Evolutionary conservation across 1,140 invertebrate species (phyloP).

Genomic region (Zaprionus camerounensis): DNA sequence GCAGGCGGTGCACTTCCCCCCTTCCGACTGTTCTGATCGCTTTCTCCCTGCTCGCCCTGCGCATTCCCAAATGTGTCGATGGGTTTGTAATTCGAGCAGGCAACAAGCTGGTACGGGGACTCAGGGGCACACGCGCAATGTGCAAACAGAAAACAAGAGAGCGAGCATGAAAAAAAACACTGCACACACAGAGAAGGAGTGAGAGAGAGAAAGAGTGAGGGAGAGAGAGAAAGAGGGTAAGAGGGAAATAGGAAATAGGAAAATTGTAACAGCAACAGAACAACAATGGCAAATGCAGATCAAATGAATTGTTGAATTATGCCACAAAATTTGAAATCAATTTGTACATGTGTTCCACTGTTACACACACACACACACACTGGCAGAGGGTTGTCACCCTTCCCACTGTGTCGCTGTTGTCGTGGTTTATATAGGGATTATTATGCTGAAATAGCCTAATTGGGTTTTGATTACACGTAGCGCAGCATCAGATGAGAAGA

Average conservation of each 20-base stretch:
- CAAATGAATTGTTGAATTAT: constrained; percentile 76
- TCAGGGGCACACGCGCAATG: constrained; percentile 21
- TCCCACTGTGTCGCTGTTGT: neutral
- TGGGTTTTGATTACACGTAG: constrained; percentile 8
- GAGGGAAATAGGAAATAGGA: constrained; percentile 17
- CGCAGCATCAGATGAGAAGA: neutral
- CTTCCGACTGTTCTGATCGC: neutral
- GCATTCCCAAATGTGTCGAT: constrained; percentile 55
- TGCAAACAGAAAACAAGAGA: constrained; percentile 29
- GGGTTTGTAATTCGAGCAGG: constrained; percentile 70
- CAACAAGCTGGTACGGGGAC: constrained; percentile 14
- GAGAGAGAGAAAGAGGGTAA: neutral
- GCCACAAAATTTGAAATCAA: constrained; percentile 75
- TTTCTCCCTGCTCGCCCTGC: neutral
- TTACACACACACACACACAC: neutral
- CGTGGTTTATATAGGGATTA: constrained; percentile 11
- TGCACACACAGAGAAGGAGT: neutral
- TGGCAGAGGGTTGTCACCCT: neutral
- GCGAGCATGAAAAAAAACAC: neutral
- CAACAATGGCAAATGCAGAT: constrained; percentile 56
- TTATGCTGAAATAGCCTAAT: constrained; percentile 5
- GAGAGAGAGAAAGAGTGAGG: constrained; percentile 37
- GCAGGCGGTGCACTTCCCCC: constrained; percentile 1
- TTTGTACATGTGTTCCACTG: constrained; percentile 68
- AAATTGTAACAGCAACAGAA: constrained; percentile 52